phyloP scores from a whole-genome alignment of 2,888 invertebrate genomes.

The Phragmatobia fuliginosa region DNA sequence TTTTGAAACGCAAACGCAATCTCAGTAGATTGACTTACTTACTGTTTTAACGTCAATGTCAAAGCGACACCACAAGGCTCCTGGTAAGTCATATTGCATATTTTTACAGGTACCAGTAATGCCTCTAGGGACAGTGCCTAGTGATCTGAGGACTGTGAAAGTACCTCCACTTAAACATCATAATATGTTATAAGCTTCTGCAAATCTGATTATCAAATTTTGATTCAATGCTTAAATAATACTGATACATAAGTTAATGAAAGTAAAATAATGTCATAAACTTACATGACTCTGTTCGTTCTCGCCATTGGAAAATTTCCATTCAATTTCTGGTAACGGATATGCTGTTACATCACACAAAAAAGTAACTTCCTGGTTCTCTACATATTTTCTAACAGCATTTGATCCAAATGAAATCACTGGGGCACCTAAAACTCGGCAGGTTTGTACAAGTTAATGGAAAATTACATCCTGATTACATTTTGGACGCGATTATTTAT shows the following conservation, averaged over 20 bases:
- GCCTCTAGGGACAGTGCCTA: too few species aligned
- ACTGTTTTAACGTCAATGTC: neutral
- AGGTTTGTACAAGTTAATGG: neutral
- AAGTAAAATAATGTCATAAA: neutral
- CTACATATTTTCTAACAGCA: conserved; percentile 53
- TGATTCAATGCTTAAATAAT: neutral
- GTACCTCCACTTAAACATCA: neutral
- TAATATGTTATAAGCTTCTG: neutral
- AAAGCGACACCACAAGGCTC: neutral
- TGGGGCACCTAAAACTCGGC: conserved; percentile 58
- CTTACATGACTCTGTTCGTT: conserved; percentile 48
- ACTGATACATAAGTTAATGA: neutral
- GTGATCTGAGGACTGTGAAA: neutral
- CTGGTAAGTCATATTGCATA: neutral
- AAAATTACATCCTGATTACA: neutral
- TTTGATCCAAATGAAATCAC: conserved; percentile 54
- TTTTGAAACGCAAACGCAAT: neutral
- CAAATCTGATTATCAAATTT: neutral
- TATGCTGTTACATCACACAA: conserved; percentile 69
- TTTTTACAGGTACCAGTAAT: too few species aligned
- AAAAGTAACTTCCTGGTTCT: conserved; percentile 53
- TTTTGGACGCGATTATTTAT: neutral
- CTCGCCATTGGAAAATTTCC: conserved; percentile 62
- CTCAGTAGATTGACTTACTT: neutral
- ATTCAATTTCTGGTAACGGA: conserved; percentile 65